A percentile compares a stretch with the other conserved stretches of the same genome.
Evolutionary conservation across 2,797 vertebrate genomes (phyloP).

Genomic region (Catharus ustulatus): DNA sequence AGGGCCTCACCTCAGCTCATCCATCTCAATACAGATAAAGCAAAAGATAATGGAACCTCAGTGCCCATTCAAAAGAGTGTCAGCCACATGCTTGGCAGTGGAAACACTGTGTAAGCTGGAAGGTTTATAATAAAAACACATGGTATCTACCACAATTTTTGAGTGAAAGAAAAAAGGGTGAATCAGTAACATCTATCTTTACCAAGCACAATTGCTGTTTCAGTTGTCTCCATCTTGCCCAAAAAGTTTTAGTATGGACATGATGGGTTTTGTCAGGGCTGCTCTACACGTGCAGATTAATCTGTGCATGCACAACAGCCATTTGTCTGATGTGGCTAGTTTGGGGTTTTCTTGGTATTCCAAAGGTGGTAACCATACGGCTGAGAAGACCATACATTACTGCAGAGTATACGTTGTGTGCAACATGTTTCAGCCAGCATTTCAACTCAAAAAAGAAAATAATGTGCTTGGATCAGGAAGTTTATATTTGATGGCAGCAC

Average conservation of each 20-base stretch:
- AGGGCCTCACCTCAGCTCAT: background rate
- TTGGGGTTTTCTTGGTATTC: background rate
- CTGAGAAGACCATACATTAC: background rate
- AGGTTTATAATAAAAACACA: background rate
- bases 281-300: conserved; percentile 18
- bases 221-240: background rate
- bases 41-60: background rate
- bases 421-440: conserved; percentile 24
- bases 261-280: background rate
- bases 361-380: conserved; percentile 61
- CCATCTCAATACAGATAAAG: background rate
- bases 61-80: background rate
- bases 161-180: background rate
- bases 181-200: background rate
- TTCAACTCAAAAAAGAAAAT: background rate
- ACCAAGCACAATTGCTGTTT: background rate
- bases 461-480: background rate
- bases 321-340: conserved; percentile 46
- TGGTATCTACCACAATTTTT: background rate
- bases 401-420: background rate
- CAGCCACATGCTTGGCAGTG: background rate
- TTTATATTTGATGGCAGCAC: background rate
- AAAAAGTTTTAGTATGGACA: background rate
- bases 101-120: background rate
- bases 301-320: conserved; percentile 31